Evolutionary conservation across 1,140 invertebrate genomes (phyloP).

Genomic region (Meteorus sp.): DNA sequence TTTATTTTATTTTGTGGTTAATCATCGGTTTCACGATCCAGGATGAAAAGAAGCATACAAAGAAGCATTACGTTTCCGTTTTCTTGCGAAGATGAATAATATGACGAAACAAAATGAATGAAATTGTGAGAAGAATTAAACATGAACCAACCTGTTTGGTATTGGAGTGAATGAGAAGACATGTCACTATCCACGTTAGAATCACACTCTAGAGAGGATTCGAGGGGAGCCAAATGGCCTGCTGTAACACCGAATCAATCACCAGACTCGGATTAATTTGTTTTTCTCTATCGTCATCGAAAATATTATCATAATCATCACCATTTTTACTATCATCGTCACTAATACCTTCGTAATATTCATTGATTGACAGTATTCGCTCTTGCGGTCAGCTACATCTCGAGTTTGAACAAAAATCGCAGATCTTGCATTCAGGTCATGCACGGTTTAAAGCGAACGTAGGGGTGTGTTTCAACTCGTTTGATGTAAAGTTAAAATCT

Average conservation of each 20-base stretch:
- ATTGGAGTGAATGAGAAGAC: conserved; percentile 78
- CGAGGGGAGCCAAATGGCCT: conserved; percentile 64
- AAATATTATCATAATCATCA: not conserved
- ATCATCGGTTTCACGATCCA: not conserved
- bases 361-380: conserved; percentile 2
- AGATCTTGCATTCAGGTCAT: conserved; percentile 53
- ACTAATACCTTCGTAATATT: not conserved
- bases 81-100: conserved; percentile 16
- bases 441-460: conserved; percentile 31
- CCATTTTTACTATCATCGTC: not conserved
- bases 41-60: not conserved
- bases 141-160: conserved; percentile 71
- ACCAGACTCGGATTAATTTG: conserved; percentile 31
- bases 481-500: too few relatives aligned
- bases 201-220: conserved; percentile 76
- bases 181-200: conserved; percentile 75
- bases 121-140: conserved; percentile 40
- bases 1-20: too few relatives aligned
- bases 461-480: too few relatives aligned
- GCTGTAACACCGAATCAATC: conserved; percentile 63
- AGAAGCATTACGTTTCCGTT: not conserved
- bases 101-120: conserved; percentile 11
- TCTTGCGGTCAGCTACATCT: not conserved
- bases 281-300: conserved; percentile 3
- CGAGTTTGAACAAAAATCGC: not conserved